Base-by-base conservation (phyloP, 1,140 invertebrate species). In the Pseudomyrmex dendroicus region DNA sequence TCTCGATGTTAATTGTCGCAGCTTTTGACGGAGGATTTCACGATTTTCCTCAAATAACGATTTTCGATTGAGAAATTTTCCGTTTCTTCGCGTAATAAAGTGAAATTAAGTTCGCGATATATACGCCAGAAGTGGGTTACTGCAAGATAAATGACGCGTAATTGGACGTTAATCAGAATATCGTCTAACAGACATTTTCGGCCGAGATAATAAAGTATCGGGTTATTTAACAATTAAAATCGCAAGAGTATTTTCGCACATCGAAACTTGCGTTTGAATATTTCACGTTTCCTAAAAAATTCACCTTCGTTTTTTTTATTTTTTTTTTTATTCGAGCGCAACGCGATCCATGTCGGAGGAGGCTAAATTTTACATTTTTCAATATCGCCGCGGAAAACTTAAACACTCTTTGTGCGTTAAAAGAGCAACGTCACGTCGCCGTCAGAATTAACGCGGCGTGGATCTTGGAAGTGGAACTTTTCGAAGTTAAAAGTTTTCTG, bases 291-390 rank as follows among this genome's bases (percentile, higher is more conserved):
- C 35, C 57, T 72, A 57, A 59, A 80, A 35, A 7, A 35, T 35
- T 35, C 5, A 5, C 5, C 35, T 4, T 7, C 7, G 35, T 35
- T 35, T 70, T 80, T 13, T 59, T 2, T 9, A 5, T 56, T 22
- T 22, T 22, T 22, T 56, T 12, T 20, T 22, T 22, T 9, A n/a
- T 20, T 59, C 20, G 1, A 59, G 12, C 8, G 64, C 48, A 59
- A 80, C 70, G 22, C 17, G 66, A 48, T 70, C 44, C n/a, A 3
- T 3, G 25, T 4, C 0, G 25, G 25, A 25, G 25, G 12, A 44
- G 70, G 70, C n/a, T 80, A 80, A 80, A 80, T 80, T 77, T 80
- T 70, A 80, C 76, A 80, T 80, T 80, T 80, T 80, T 80, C 76
- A 80, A 80, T 80, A 80, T 70, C 56, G 20, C 54, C 22, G 54